Evolutionary conservation across 2,113 vertebrate species (phyloP).

Genomic region (Heterochromis multidens): DNA sequence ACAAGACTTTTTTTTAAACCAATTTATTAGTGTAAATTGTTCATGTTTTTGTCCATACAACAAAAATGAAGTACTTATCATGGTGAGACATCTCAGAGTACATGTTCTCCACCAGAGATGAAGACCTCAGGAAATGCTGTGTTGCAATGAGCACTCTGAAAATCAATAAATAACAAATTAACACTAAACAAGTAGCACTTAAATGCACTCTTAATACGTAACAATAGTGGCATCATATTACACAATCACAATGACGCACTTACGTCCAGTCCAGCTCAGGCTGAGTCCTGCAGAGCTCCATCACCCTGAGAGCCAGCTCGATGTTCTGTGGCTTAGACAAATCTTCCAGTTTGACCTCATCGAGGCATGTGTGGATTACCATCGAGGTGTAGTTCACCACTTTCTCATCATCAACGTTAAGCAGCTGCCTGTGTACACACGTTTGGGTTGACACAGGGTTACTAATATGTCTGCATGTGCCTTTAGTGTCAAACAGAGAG

Average conservation of each 20-base stretch:
- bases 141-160: conserved; percentile 87
- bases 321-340: conserved; percentile 73
- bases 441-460: background rate
- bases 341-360: conserved; percentile 77
- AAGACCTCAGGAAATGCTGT: conserved; percentile 87
- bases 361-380: conserved; percentile 89
- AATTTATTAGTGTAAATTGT: background rate
- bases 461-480: background rate
- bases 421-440: conserved; percentile 71
- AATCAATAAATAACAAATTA: background rate
- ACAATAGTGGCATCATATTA: background rate
- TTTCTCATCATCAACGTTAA: conserved; percentile 82
- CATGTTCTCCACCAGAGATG: conserved; percentile 82
- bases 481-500: background rate
- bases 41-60: background rate
- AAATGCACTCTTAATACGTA: background rate
- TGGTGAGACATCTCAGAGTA: conserved; percentile 84
- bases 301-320: conserved; percentile 74
- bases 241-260: conserved; percentile 30
- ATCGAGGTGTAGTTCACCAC: conserved; percentile 82
- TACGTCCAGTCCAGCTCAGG: conserved; percentile 91
- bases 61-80: conserved; percentile 81
- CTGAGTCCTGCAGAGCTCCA: conserved; percentile 80
- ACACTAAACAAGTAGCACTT: background rate
- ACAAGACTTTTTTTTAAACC: background rate